phyloP scores from a whole-genome alignment of 2,888 invertebrate genomes.

The Drosophila kambysellisi region DNA sequence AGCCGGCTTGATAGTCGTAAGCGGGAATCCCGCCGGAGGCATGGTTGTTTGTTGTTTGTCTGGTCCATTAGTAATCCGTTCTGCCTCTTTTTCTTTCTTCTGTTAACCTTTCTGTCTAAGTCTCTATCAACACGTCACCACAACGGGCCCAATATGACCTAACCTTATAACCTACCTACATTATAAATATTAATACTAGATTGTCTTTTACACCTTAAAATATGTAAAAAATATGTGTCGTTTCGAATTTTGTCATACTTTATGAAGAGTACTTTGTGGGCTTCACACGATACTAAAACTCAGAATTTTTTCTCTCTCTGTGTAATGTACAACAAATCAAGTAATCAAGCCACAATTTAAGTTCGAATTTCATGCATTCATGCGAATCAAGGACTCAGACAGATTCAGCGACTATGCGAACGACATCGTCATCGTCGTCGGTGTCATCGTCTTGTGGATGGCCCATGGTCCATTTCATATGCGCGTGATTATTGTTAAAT shows the following conservation, averaged over 20 bases:
- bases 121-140: no score
- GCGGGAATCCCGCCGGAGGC: no score
- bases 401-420: constrained; percentile 10
- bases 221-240: background rate
- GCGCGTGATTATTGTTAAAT: constrained; percentile 71
- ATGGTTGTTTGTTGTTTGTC: no score
- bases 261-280: no score
- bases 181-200: background rate
- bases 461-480: constrained; percentile 62
- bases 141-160: no score
- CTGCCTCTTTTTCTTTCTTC: no score
- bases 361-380: background rate
- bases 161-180: no score
- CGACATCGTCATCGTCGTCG: constrained; percentile 12
- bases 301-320: background rate
- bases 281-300: background rate
- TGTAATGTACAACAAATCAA: background rate
- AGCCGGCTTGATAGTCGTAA: no score
- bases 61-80: no score
- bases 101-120: no score
- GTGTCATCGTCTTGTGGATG: constrained; percentile 28
- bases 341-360: background rate
- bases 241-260: background rate
- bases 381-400: background rate
- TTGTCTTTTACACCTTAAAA: background rate